phyloP scores from a whole-genome alignment of 2,113 vertebrate genomes.

The Monarcha castaneiventris region DNA sequence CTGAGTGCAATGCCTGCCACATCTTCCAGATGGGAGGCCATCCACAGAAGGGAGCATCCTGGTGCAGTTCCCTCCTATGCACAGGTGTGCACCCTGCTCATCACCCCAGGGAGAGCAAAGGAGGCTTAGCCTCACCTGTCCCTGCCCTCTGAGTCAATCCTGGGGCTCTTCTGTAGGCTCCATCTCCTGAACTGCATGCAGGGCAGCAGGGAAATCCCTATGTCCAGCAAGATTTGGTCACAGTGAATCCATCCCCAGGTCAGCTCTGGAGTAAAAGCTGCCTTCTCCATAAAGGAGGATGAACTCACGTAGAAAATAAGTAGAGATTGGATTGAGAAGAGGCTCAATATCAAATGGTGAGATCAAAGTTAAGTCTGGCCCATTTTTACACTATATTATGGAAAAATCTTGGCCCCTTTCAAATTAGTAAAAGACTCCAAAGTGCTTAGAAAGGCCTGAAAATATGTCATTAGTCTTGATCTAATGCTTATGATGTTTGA shows the following conservation, averaged over 20 bases:
- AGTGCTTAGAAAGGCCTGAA: background rate
- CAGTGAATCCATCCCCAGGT: background rate
- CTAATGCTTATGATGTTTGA: background rate
- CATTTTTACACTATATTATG: background rate
- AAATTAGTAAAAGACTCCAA: background rate
- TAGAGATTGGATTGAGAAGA: background rate
- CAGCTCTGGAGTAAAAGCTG: background rate
- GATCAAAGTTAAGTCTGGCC: background rate
- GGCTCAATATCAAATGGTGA: background rate
- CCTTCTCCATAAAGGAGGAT: background rate
- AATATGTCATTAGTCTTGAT: background rate
- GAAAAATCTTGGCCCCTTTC: background rate
- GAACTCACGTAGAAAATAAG: background rate
- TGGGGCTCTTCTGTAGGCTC: background rate
- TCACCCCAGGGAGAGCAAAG: background rate
- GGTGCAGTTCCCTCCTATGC: background rate
- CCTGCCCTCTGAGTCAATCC: too few relatives aligned
- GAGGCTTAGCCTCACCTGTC: background rate
- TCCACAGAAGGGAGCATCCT: fast-evolving
- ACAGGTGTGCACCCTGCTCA: background rate
- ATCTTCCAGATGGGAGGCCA: fast-evolving
- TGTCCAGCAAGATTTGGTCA: background rate
- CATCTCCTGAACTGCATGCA: fast-evolving
- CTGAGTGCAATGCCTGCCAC: background rate
- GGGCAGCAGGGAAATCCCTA: background rate